Conservation (phyloP, 2,113 vertebrate genomes). For the Dipodomys spectabilis region DNA sequence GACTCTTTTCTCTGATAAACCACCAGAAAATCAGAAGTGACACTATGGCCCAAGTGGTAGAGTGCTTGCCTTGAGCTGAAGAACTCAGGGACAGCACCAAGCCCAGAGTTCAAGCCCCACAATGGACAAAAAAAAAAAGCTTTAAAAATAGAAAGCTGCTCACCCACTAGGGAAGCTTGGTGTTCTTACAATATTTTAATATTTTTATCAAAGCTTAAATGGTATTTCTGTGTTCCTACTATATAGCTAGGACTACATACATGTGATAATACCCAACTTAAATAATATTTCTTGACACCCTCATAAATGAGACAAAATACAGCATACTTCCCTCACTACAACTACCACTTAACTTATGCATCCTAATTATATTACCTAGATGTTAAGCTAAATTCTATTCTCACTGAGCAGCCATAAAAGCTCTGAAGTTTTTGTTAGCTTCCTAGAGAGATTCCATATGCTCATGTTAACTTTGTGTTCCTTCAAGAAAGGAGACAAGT, state of each 20-base stretch:
- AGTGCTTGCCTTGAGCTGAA: no score
- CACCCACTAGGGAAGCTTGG: not conserved
- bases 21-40: no score
- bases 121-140: no score
- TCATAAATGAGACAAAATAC: not conserved
- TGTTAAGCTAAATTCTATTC: not conserved
- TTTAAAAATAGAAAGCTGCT: not conserved
- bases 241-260: no score
- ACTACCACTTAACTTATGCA: not conserved
- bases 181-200: not conserved
- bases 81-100: no score
- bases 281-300: not conserved
- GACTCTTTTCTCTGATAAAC: no score
- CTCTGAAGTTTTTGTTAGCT: not conserved
- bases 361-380: conserved; percentile 2
- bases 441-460: not conserved
- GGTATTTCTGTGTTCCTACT: no score
- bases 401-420: not conserved
- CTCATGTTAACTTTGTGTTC: not conserved
- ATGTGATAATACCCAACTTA: no score
- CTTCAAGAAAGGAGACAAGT: not conserved
- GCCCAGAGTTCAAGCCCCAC: no score
- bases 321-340: not conserved
- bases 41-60: no score
- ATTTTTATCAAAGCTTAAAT: not conserved